Base-by-base conservation (phyloP, 2,113 vertebrate species). In the Silurus meridionalis region DNA sequence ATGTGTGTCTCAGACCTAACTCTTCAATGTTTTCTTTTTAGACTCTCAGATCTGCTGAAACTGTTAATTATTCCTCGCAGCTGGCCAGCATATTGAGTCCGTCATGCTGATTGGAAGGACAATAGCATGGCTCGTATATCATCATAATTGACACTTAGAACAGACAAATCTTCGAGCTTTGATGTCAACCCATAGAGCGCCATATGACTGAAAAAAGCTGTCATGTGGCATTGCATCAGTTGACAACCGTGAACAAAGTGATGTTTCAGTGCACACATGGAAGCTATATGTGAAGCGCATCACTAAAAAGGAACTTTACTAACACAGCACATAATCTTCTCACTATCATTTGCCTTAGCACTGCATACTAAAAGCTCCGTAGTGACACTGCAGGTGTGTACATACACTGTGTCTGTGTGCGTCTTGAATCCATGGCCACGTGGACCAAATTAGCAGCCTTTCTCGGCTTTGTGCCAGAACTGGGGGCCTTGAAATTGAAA, bases 401-500 rank as follows among this genome's bases (percentile, higher is more conserved):
- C 6, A 46, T n/a, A 63, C 50, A n/a, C 57, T 61, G 14, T 63
- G 28, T 78, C 53, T 28, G 55, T 83, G 50, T 66, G 50, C 1
- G 50, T 67, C 50, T 64, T 67, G 50, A 69, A 28, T 50, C 85
- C 48, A 85, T 37, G 48, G 80, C 87, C 88, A 91, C 87, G 81
- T 88, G 84, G 91, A 89, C 80, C 83, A 84, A 93, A 93, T 91
- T 92, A 93, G 87, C 87, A 84, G 85, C 8, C 86, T 13, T 77
- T 83, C 86, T 90, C 6, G 80, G 84, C 87, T 90, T 88, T 83
- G 81, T 84, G 50, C 85, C 83, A 85, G 67, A 90, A 90, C 88
- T 58, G 84, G 80, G 88, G 82, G 88, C 91, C 80, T 90, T 93
- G 93, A 94, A 94, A 95, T 93, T 92, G 87, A 80, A 89, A 93